Base-by-base conservation (phyloP, 1,140 invertebrate species). In the Agrilus planipennis region DNA sequence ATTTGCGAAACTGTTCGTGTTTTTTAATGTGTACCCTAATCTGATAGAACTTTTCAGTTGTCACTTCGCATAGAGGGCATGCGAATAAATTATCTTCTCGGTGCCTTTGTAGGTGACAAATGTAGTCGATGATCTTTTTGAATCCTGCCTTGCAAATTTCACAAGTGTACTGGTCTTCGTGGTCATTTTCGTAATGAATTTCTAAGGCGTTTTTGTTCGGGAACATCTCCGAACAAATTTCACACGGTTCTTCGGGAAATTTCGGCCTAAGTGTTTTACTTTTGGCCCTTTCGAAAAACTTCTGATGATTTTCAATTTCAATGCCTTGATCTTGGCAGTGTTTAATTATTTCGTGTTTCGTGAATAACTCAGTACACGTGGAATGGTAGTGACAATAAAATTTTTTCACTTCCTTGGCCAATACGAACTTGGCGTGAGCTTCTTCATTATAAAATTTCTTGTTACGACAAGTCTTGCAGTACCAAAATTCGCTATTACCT, bases 141-240 rank as follows among this genome's bases (percentile, higher is more conserved):
- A 47, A 49, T 19, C 29, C 41, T 19, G 34, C 25, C 9, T 42
- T 21, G 16, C 47, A 51, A 9, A 58, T 43, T 4, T 55, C 54
- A 37, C 57, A 60, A 21, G 51, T 35, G 38, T 50, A 56, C 5
- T 52, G 45, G 27, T 57, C 37, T 12, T 43, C 47, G 51, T 76
- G 73, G n/a, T n/a, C n/a, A 0, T 64, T 68, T 35, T 71, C 65
- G 47, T 68, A 60, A 41, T 77, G 75, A 22, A 68, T 67, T 30
- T 68, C 68, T 4, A 77, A 52, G 1, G 68, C 58, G 4, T 64
- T 63, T 15, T 58, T 55, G 2, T 68, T 70, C 1, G 67, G 65
- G 45, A 76, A 76, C 38, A 57, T 64, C 55, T 75, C 64, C 23
- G 50, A 55, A 58, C 69, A 71, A 34, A 58, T 47, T 3, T 60